Conservation (phyloP, 2,113 vertebrate genomes). For the Caloenas nicobarica region DNA sequence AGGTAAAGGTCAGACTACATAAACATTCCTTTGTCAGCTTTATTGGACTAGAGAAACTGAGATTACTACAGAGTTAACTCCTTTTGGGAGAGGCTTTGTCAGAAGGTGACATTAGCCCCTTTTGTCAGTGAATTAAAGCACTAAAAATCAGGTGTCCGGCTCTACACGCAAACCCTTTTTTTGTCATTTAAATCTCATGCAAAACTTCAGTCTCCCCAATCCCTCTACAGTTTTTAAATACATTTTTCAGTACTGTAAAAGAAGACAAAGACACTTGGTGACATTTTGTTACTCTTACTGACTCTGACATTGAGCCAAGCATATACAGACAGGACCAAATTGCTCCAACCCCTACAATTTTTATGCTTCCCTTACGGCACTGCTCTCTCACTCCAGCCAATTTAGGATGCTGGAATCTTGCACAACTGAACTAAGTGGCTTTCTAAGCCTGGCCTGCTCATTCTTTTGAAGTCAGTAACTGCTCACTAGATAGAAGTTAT, state of each 20-base stretch:
- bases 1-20: background rate
- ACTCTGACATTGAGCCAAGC: background rate
- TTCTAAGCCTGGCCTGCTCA: slow-evolving; percentile 1
- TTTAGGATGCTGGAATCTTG: slow-evolving; percentile 26
- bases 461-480: slow-evolving; percentile 56
- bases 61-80: background rate
- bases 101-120: background rate
- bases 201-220: background rate
- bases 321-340: slow-evolving; percentile 46
- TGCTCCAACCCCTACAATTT: slow-evolving; percentile 35
- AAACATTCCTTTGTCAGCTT: background rate
- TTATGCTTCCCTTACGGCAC: background rate
- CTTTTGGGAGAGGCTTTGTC: background rate
- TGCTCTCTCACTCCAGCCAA: slow-evolving; percentile 28
- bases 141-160: background rate
- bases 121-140: background rate
- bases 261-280: background rate
- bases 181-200: background rate
- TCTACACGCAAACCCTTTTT: background rate
- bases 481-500: slow-evolving; percentile 41
- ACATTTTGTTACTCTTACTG: slow-evolving; percentile 31
- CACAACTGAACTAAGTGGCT: slow-evolving; percentile 51
- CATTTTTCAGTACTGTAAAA: slow-evolving; percentile 12
- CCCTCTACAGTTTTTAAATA: background rate
- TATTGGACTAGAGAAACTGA: background rate